Evolutionary conservation across 2,888 invertebrate genomes (phyloP).

Genomic region (Agrotis segetum): DNA sequence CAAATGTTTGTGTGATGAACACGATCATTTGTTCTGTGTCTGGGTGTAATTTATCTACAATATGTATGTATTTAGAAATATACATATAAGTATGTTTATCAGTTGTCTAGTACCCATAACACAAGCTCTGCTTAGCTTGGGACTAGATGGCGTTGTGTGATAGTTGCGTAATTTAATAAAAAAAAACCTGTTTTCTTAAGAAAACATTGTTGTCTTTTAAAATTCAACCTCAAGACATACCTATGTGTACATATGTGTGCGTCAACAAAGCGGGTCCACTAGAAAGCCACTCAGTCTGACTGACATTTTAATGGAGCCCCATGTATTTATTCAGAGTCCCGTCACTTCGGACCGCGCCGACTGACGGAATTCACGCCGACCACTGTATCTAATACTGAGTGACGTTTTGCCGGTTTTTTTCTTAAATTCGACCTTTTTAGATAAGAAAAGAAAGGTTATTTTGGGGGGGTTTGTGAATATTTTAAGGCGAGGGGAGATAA

Average conservation of each 20-base stretch:
- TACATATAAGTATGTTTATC: no score
- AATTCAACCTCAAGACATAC: constrained; percentile 22
- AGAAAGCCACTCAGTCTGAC: constrained; percentile 64
- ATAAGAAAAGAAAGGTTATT: constrained; percentile 3
- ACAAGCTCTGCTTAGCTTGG: no score
- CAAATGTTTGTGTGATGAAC: no score
- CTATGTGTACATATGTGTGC: constrained; percentile 34
- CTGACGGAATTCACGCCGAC: constrained; percentile 43
- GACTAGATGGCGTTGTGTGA: no score
- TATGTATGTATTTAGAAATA: no score
- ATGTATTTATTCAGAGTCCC: constrained; percentile 73
- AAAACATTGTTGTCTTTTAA: constrained; percentile 7
- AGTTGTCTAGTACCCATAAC: no score
- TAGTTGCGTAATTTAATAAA: no score
- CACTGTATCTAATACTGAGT: constrained; percentile 41
- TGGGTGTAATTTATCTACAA: no score
- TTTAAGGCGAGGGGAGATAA: background rate
- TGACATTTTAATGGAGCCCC: constrained; percentile 80
- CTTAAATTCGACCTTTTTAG: constrained; percentile 29
- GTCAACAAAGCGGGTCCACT: constrained; percentile 53
- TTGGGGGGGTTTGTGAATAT: background rate
- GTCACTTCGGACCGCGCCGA: constrained; percentile 48
- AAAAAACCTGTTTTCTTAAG: no score
- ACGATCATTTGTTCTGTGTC: no score
- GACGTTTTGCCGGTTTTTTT: constrained; percentile 39